A percentile compares a stretch with the other conserved stretches of the same genome.
Evolutionary conservation across 1,140 invertebrate species (phyloP).

Genomic region (Liolophura sinensis): DNA sequence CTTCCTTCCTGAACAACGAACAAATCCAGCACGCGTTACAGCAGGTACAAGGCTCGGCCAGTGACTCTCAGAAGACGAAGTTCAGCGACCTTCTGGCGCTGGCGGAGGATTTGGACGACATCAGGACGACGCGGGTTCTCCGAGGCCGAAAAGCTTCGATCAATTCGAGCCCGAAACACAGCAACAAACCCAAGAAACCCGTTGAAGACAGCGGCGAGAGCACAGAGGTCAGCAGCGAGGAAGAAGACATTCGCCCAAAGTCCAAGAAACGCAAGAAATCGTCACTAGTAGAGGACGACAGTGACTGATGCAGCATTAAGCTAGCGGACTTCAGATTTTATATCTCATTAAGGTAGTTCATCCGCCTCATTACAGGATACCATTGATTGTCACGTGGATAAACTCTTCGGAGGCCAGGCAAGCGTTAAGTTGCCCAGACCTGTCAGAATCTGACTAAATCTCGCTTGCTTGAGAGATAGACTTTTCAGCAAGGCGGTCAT

Average conservation of each 20-base stretch:
- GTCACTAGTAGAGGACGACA: conserved; percentile 74
- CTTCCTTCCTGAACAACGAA: conserved; percentile 66
- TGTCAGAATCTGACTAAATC: no score
- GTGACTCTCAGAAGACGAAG: conserved; percentile 82
- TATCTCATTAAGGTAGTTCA: no score
- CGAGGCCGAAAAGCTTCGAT: conserved; percentile 41
- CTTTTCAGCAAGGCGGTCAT: no score
- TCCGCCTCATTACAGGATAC: no score
- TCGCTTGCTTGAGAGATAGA: no score
- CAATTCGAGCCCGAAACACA: conserved; percentile 48
- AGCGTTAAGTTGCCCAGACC: no score
- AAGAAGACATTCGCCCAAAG: conserved; percentile 82
- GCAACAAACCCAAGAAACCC: conserved; percentile 55
- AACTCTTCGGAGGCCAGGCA: no score
- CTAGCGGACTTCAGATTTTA: no score
- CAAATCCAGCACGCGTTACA: conserved; percentile 85
- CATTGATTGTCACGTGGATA: no score
- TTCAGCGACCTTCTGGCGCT: conserved; percentile 90
- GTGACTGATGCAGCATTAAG: conserved; percentile 67
- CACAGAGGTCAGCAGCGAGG: conserved; percentile 81
- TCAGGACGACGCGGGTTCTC: conserved; percentile 53
- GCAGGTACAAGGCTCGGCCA: conserved; percentile 67
- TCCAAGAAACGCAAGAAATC: conserved; percentile 84
- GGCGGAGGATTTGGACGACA: conserved; percentile 82
- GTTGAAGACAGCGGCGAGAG: conserved; percentile 64